Evolutionary conservation across 2,888 invertebrate species (phyloP), one percentile per base, ranked within the genome.

Genomic region (Oligia fasciuncula): DNA sequence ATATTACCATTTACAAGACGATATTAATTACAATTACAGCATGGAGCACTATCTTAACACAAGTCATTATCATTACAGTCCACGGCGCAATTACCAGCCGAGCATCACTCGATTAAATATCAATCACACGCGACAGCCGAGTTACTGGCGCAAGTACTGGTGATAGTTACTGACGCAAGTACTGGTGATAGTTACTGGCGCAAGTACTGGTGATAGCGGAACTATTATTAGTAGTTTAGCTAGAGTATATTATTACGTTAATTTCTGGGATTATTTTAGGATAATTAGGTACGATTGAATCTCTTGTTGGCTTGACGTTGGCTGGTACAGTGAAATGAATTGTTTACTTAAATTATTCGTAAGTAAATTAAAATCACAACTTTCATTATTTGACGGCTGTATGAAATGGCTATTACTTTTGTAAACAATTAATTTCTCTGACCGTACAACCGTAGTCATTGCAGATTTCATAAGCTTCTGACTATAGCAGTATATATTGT

Each of bases 51-150:
- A 84, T 68, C 80, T 70, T 49, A 79, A 80, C 63, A 51, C 29
- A 14, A 68, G 63, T 67, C 70, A 82, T 77, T 73, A 73, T 71
- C 86, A 71, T 77, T 68, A 85, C 77, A 73, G 73, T 67, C 62
- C 70, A 66, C 73, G 40, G 72, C 68, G n/a, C 67, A 77, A 65
- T 82, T 62, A 74, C 63, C 46, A 66, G 63, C 67, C 40, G 51
- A 57, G 49, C 68, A 83, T 77, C 82, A 84, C 73, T 72, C 67
- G 70, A 74, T 84, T 84, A 78, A 73, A 84, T 85, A 85, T 77
- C 86, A 71, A 85, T 84, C 66, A 84, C 72, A 62, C 17, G 69
- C 43, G 83, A 83, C 83, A 67, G 73, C 6, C 57, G 73, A 73
- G 77, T 51, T 73, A 63, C 76, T 73, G 76, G 76, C 68, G 71